Evolutionary conservation across 2,888 invertebrate genomes (phyloP).

Genomic region (Noctuana brunneofusca): DNA sequence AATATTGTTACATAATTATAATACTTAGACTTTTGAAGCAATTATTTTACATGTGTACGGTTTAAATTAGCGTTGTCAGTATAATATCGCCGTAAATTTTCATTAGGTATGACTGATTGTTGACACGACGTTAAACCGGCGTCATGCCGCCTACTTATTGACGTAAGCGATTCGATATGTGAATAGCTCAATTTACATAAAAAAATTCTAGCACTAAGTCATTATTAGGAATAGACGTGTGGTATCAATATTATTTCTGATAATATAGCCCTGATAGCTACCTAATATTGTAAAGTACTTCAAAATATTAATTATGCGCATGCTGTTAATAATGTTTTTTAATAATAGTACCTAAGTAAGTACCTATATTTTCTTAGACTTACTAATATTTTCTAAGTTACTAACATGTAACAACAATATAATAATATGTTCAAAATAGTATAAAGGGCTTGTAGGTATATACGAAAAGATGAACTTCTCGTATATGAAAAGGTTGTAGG

Average conservation of each 20-base stretch:
- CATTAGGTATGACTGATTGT: constrained; percentile 49
- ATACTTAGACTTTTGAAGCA: not conserved
- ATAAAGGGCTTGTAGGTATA: no score
- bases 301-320: no score
- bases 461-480: no score
- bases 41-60: not conserved
- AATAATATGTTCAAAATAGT: no score
- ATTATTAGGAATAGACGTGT: constrained; percentile 1
- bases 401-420: no score
- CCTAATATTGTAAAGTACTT: no score
- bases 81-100: constrained; percentile 53
- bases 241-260: not conserved
- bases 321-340: no score
- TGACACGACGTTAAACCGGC: constrained; percentile 46
- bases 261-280: no score
- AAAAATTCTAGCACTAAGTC: constrained; percentile 6
- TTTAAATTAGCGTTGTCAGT: constrained; percentile 8
- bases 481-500: no score
- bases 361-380: no score
- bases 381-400: no score
- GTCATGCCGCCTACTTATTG: constrained; percentile 52
- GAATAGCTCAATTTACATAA: constrained; percentile 4
- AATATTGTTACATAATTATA: not conserved
- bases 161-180: constrained; percentile 41
- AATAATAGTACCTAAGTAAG: no score